A percentile compares a stretch with the other conserved stretches of the same genome.
Evolutionary conservation across 2,113 vertebrate genomes (phyloP).

Genomic region (Panurus biarmicus): DNA sequence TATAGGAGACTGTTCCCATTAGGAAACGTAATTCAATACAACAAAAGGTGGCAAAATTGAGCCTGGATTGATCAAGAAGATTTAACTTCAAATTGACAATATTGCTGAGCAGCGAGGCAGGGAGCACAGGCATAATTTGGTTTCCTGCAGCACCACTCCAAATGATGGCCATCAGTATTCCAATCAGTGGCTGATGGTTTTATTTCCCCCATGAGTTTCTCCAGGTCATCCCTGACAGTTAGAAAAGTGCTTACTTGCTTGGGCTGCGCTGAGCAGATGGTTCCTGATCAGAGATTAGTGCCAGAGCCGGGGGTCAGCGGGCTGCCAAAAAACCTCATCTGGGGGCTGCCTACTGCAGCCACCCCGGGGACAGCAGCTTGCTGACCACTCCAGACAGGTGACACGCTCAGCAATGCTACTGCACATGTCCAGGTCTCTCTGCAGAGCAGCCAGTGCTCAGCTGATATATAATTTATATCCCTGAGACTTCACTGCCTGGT

Average conservation of each 20-base stretch:
- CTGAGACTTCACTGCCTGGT: neutral
- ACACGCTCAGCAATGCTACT: neutral
- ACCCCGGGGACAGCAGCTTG: neutral
- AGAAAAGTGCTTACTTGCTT: slow-evolving; percentile 38
- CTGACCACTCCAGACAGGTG: slow-evolving; percentile 22
- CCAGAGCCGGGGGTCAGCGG: slow-evolving; percentile 49
- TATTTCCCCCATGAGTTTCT: slow-evolving; percentile 67
- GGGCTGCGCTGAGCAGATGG: slow-evolving; percentile 72
- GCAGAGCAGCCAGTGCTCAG: neutral
- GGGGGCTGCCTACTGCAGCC: neutral
- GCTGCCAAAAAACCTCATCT: slow-evolving; percentile 32
- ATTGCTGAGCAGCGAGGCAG: slow-evolving; percentile 2
- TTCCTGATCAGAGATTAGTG: slow-evolving; percentile 74
- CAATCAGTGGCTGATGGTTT: slow-evolving; percentile 64
- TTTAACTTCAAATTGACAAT: slow-evolving; percentile 43
- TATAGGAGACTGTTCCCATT: neutral
- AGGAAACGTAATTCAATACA: slow-evolving; percentile 37
- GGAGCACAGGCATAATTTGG: slow-evolving; percentile 55
- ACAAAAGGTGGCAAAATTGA: slow-evolving; percentile 48
- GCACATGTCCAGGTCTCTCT: neutral
- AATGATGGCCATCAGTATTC: slow-evolving; percentile 58
- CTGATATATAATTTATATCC: slow-evolving; percentile 43
- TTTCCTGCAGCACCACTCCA: slow-evolving; percentile 55
- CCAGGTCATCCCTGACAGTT: slow-evolving; percentile 62
- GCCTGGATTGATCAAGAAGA: slow-evolving; percentile 23